Base-by-base conservation (phyloP, 2,888 invertebrate species). In the Eutolmus rufibarbis region DNA sequence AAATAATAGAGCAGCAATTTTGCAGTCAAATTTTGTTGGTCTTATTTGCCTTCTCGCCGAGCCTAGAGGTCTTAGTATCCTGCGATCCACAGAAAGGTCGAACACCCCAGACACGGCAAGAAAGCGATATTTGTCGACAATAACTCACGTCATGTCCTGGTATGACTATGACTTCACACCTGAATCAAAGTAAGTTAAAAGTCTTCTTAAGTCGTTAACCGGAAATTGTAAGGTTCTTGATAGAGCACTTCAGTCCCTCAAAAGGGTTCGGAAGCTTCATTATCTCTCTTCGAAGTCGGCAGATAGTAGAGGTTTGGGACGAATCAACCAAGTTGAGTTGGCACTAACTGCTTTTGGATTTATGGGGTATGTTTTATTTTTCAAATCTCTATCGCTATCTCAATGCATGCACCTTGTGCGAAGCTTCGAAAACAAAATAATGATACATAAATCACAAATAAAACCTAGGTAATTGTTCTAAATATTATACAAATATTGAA, bases 331-430 rank as follows among this genome's bases (percentile, higher is more conserved):
- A 91, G 93, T 95, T 88, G 97, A 97, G 90, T 94, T 97, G 94
- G 95, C 95, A 0, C 91, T 97, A 9, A 97, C 97, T 0, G 96
- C 96, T 91, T 96, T 96, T 90, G 97, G 96, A 5, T 97, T 97
- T 91, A 94, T 97, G 90, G 97, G 66, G 66, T 66, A 28, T 16
- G 1, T 5, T 31, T 23, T 74, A 1, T 74, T 5, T 19, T 5
- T 51, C n/a, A 51, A 51, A 16, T 51, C 5, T 14, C 5, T 51
- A 19, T 46, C 43, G n/a, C n/a, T n/a, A n/a, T n/a, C 16, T 46
- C 4, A 46, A 46, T 46, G 14, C 2, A 8, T n/a, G n/a, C n/a
- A n/a, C n/a, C n/a, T n/a, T n/a, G n/a, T n/a, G n/a, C n/a, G n/a
- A 16, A 46, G 3, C 16, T 46, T 46, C 43, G 4, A 46, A 46